Evolutionary conservation across 2,888 invertebrate species (phyloP).

Genomic region (Mesodorylaimus sp.): DNA sequence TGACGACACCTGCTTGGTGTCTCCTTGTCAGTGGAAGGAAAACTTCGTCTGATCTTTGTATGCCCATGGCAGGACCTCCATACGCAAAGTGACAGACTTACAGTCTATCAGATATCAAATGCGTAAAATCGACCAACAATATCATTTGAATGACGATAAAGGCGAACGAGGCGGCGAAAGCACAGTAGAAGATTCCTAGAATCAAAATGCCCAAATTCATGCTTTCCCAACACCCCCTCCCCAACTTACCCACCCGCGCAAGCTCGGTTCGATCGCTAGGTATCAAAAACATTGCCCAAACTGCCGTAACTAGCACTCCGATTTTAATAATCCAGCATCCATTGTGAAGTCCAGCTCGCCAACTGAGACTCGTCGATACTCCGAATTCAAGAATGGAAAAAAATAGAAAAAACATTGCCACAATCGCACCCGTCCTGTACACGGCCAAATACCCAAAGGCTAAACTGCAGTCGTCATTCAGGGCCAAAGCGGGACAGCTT

Average conservation of each 20-base stretch:
- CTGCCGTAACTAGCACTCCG: background rate
- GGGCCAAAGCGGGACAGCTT: slow-evolving; percentile 28
- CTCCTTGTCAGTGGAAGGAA: too few relatives aligned
- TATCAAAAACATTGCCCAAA: background rate
- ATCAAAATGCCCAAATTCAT: background rate
- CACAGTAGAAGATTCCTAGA: slow-evolving; percentile 28
- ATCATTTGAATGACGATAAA: slow-evolving; percentile 35
- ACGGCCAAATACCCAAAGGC: slow-evolving; percentile 35
- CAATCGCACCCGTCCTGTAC: slow-evolving; percentile 33
- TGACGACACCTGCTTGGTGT: too few relatives aligned
- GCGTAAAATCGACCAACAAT: slow-evolving; percentile 35
- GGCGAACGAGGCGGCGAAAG: slow-evolving; percentile 33
- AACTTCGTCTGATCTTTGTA: too few relatives aligned
- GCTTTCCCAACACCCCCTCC: background rate
- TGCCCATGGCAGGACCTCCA: too few relatives aligned
- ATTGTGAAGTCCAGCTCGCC: slow-evolving; percentile 35
- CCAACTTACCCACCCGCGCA: background rate
- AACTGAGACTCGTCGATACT: slow-evolving; percentile 31
- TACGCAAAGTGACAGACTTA: slow-evolving; percentile 15
- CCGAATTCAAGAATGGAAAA: slow-evolving; percentile 30
- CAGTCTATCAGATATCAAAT: slow-evolving; percentile 35
- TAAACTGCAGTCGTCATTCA: slow-evolving; percentile 29
- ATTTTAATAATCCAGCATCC: slow-evolving; percentile 24
- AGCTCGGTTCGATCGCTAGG: background rate
- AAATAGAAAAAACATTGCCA: slow-evolving; percentile 32